A percentile compares a stretch with the other conserved stretches of the same genome.
These are phyloP conservation scores for Cyanoramphus novaezelandiae DNA, from an alignment of 2,113 vertebrate species.

Conservation along the genomic window DNA sequence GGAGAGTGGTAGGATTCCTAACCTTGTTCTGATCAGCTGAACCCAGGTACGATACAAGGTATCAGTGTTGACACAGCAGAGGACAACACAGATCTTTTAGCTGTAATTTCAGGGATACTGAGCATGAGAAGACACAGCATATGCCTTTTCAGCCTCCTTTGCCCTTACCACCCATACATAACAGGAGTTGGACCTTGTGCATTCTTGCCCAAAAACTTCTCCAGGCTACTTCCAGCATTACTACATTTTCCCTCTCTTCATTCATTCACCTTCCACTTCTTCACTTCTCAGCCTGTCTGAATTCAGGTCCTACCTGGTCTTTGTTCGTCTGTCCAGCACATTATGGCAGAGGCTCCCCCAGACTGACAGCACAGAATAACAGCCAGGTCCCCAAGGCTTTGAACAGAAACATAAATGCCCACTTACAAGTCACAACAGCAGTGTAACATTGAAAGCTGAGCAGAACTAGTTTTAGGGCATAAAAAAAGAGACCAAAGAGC, in stretches of 20 bases:
- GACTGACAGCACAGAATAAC: not conserved
- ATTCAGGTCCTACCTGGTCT: not conserved
- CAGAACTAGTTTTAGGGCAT: not conserved
- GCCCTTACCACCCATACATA: no score
- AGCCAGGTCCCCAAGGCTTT: not conserved
- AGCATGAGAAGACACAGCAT: not conserved
- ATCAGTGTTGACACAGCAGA: not conserved
- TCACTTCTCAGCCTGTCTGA: not conserved
- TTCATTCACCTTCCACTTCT: not conserved
- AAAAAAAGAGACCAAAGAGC: not conserved
- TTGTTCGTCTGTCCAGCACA: accelerated
- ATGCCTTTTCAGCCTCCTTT: not conserved
- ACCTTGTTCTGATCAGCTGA: not conserved
- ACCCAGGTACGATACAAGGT: not conserved
- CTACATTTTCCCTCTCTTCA: not conserved
- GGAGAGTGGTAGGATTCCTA: not conserved
- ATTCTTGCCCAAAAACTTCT: not conserved
- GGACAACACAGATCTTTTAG: not conserved
- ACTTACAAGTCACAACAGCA: not conserved
- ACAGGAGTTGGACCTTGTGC: not conserved
- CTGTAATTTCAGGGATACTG: not conserved
- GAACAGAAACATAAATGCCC: not conserved
- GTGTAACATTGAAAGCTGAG: not conserved
- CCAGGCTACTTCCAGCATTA: not conserved
- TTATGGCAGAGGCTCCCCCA: not conserved